Evolutionary conservation across 2,113 vertebrate genomes (phyloP), one percentile per base, ranked within the genome.

Genomic region (Pampusana beccarii): DNA sequence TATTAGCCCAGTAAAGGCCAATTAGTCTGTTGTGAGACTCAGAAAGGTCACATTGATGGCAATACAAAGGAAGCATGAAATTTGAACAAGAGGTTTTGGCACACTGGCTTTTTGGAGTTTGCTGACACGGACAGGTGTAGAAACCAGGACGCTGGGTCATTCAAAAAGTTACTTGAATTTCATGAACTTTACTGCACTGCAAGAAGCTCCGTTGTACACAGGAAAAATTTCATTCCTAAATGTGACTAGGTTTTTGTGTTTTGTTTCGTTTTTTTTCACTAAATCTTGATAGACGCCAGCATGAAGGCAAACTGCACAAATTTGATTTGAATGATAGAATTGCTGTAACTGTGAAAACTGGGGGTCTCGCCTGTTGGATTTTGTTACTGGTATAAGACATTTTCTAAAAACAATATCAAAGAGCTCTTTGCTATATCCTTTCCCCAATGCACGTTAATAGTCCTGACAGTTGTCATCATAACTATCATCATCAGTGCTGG

Each of bases 381-480:
- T 78, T 81, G 14, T 58, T 72, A 29, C 42, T 61, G 31, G 46
- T 67, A 69, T 83, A 86, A 73, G 61, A 83, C 62, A 64, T 64
- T 90, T 93, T 78, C 64, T 58, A 70, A 33, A 18, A 81, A 13
- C n/a, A 70, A 25, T 7, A 86, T 42, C 51, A 48, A 66, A 86
- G 46, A 86, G 34, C 34, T 80, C 33, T 74, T 88, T 71, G 42
- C 38, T 88, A 4, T 51, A 56, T 62, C 10, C 26, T 83, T 72
- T 90, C 38, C 13, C 17, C 69, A 84, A 11, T 0, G 0, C n/a
- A 75, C 24, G 38, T 73, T 44, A 88, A 77, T 54, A 92, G 64
- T 54, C 36, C 69, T 93, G 91, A 86, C 69, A 84, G 69, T 78
- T 93, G 69, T 91, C 92, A 91, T 77, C 80, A 19, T 81, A 48